These are phyloP conservation scores for Abscondita cerata DNA, from an alignment of 2,888 invertebrate species.

Conservation along the genomic window DNA sequence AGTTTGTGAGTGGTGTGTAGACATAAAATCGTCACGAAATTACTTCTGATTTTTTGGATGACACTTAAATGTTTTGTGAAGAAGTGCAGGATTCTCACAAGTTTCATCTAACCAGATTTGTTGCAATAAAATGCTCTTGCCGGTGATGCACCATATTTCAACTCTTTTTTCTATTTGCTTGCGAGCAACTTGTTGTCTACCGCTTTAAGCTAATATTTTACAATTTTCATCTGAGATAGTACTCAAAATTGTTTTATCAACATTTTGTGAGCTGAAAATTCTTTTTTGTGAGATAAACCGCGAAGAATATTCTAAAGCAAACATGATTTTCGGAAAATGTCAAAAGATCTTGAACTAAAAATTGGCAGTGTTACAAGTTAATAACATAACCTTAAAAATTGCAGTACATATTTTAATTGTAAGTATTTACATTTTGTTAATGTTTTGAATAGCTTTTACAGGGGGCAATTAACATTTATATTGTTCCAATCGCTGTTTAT, in stretches of 20 bases:
- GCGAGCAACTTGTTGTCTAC: slow-evolving; percentile 32
- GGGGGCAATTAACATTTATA: no score
- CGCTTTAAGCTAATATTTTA: slow-evolving; percentile 34
- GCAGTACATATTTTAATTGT: no score
- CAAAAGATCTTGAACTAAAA: no score
- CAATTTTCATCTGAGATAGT: slow-evolving; percentile 28
- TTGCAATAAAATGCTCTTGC: slow-evolving; percentile 40
- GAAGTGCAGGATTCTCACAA: slow-evolving; percentile 33
- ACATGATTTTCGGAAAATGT: no score
- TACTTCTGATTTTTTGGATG: slow-evolving; percentile 22
- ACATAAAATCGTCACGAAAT: slow-evolving; percentile 24
- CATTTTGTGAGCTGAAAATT: slow-evolving; percentile 6
- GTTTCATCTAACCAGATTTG: slow-evolving; percentile 46
- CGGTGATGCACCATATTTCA: slow-evolving; percentile 48
- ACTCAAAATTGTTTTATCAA: slow-evolving; percentile 12
- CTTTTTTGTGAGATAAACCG: no score
- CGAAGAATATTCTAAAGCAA: no score
- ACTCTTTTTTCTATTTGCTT: slow-evolving; percentile 21
- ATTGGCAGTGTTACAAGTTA: no score
- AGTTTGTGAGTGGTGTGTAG: slow-evolving; percentile 32
- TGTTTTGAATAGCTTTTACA: no score
- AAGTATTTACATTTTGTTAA: no score
- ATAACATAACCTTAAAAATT: no score
- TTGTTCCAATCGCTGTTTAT: no score
- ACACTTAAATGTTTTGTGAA: slow-evolving; percentile 30